These are phyloP conservation scores for Gymnogyps californianus DNA, from an alignment of 2,113 vertebrate species.

Conservation along the genomic window DNA sequence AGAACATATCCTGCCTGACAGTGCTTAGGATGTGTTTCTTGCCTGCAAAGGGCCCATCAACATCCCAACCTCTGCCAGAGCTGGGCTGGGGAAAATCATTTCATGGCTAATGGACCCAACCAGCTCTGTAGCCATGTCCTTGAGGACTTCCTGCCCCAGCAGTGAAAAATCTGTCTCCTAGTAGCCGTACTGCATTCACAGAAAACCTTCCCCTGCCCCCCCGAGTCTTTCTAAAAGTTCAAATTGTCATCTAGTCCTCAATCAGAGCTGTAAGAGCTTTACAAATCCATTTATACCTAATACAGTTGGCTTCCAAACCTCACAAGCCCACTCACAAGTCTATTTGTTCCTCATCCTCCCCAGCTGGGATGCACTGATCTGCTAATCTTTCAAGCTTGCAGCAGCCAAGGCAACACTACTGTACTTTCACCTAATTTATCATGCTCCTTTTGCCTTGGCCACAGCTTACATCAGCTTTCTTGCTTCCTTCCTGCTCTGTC, in stretches of 20 bases:
- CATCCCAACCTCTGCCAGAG: neutral
- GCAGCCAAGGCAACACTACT: neutral
- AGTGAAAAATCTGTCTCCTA: neutral
- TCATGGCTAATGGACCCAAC: neutral
- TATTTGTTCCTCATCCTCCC: neutral
- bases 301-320: neutral
- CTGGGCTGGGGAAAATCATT: neutral
- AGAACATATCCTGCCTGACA: neutral
- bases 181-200: neutral
- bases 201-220: neutral
- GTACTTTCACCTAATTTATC: neutral
- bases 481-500: conserved; percentile 32
- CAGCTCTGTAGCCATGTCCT: neutral
- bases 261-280: neutral
- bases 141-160: neutral
- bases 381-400: neutral
- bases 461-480: conserved; percentile 20
- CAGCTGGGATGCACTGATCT: neutral
- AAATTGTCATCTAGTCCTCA: neutral
- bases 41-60: neutral
- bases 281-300: neutral
- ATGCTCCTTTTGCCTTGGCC: neutral
- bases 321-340: neutral
- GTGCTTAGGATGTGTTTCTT: neutral
- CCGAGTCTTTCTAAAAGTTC: neutral